Evolutionary conservation across 2,888 invertebrate genomes (phyloP).

Genomic region (Clitarchus hookeri): DNA sequence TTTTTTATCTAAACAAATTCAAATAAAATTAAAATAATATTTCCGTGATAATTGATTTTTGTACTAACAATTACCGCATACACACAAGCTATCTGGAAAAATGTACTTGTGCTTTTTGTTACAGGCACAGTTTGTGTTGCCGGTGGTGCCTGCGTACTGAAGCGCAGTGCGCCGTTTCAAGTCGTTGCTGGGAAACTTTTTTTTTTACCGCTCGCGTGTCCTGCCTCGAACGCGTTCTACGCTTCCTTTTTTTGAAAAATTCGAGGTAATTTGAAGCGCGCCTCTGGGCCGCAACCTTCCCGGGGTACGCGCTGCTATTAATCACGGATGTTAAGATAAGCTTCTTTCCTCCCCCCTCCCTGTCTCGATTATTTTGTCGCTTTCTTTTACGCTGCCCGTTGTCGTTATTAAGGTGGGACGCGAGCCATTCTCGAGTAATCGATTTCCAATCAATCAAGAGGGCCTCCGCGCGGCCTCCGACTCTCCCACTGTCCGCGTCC

Average conservation of each 20-base stretch:
- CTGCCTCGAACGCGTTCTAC: background rate
- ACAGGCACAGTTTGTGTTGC: no score
- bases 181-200: background rate
- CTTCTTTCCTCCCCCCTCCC: background rate
- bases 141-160: background rate
- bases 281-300: background rate
- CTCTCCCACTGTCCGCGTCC: background rate
- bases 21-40: no score
- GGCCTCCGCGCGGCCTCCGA: background rate
- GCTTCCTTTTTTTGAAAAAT: background rate
- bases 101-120: no score
- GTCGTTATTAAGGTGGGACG: constrained; percentile 14
- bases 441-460: constrained; percentile 14
- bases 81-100: no score
- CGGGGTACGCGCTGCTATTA: background rate
- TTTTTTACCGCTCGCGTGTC: background rate
- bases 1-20: no score
- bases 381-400: background rate
- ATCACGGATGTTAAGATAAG: constrained; percentile 9
- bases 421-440: constrained; percentile 9
- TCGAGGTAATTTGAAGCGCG: constrained; percentile 14
- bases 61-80: no score
- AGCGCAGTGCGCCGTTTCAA: background rate
- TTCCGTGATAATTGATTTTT: no score
- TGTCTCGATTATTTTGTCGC: background rate